A percentile compares a stretch with the other conserved stretches of the same genome.
These are phyloP conservation scores for Struthio camelus DNA, from an alignment of 2,113 vertebrate genomes.

Conservation along the genomic window DNA sequence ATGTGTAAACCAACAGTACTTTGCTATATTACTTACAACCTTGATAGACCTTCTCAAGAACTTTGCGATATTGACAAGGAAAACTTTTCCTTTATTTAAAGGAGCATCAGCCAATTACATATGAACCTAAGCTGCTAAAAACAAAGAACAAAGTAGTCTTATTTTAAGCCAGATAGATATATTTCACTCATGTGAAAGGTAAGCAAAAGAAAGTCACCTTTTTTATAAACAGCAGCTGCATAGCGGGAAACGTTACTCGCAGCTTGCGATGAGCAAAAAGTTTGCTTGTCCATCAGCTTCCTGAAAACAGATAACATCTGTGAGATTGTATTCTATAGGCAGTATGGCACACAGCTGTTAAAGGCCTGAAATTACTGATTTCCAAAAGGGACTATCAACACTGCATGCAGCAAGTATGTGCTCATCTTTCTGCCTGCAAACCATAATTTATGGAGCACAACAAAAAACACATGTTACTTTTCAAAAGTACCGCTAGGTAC, in stretches of 20 bases:
- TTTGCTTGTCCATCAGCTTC: conserved; percentile 98
- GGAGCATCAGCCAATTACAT: neutral
- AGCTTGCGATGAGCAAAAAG: conserved; percentile 93
- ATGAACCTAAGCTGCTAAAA: neutral
- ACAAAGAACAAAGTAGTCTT: neutral
- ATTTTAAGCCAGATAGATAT: neutral
- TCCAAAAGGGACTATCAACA: neutral
- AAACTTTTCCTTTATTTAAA: neutral
- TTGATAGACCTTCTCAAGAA: neutral
- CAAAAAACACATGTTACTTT: neutral
- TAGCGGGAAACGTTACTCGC: conserved; percentile 92
- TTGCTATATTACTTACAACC: neutral
- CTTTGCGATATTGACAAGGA: neutral
- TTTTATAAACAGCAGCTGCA: conserved; percentile 92
- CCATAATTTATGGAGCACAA: neutral
- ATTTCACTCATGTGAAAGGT: neutral
- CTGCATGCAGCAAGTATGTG: neutral
- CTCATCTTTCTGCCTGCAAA: neutral
- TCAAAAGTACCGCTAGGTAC: neutral
- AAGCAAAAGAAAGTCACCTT: conserved; percentile 80
- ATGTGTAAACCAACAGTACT: neutral
- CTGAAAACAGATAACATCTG: conserved; percentile 68
- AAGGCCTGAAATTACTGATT: neutral
- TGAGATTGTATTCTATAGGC: neutral
- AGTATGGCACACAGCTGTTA: neutral